These are phyloP conservation scores for Pteronura brasiliensis DNA, from an alignment of 2,113 vertebrate genomes.

Conservation along the genomic window DNA sequence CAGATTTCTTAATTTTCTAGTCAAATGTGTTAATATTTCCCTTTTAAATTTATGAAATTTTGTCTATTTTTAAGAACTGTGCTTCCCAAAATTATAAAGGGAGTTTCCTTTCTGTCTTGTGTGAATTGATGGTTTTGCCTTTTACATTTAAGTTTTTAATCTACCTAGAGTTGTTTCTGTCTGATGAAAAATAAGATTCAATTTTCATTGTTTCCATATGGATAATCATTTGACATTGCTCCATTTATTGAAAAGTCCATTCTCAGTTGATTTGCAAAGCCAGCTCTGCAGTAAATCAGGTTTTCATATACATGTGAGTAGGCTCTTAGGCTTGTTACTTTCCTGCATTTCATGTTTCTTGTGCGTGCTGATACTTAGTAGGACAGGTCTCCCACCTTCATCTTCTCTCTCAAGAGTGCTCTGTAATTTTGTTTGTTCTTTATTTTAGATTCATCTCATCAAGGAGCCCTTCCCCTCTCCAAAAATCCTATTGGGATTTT, in stretches of 20 bases:
- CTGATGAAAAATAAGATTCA: constrained; percentile 54
- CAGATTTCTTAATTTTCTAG: neutral
- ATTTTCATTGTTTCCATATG: constrained; percentile 55
- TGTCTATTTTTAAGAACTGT: neutral
- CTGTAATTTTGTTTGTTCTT: neutral
- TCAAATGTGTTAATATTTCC: neutral
- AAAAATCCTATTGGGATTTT: neutral
- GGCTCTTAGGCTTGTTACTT: neutral
- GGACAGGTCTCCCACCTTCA: neutral
- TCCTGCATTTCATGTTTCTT: neutral
- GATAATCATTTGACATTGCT: neutral
- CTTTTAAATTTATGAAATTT: neutral
- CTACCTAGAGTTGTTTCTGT: neutral
- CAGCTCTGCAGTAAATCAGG: neutral
- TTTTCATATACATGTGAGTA: neutral
- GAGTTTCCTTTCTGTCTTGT: neutral
- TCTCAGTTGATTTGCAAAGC: neutral
- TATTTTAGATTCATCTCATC: neutral
- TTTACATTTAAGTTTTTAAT: constrained; percentile 39
- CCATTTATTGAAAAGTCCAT: neutral
- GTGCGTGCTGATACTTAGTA: neutral
- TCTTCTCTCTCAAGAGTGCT: neutral
- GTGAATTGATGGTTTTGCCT: constrained; percentile 14
- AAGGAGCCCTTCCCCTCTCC: neutral
- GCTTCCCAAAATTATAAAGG: neutral